Evolutionary conservation across 2,888 invertebrate genomes (phyloP).

Genomic region (Stomorhina lunata): DNA sequence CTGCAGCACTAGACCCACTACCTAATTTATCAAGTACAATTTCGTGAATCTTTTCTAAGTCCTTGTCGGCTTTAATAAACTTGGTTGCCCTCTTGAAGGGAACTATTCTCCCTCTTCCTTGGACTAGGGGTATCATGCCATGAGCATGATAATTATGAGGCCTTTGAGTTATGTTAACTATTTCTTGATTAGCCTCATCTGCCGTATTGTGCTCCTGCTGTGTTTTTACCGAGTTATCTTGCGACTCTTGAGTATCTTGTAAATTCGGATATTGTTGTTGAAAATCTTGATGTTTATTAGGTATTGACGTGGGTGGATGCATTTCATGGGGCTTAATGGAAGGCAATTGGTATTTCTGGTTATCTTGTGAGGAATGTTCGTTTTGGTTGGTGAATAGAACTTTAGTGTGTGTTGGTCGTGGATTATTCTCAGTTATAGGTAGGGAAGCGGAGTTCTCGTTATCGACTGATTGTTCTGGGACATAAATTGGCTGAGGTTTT

Average conservation of each 20-base stretch:
- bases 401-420: conserved; percentile 77
- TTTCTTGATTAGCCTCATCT: conserved; percentile 26
- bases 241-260: conserved; percentile 34
- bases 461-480: conserved; percentile 61
- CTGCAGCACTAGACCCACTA: conserved; percentile 73
- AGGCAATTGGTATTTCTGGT: conserved; percentile 72
- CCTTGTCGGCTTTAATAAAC: conserved; percentile 65
- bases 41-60: conserved; percentile 70
- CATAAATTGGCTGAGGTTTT: conserved; percentile 70
- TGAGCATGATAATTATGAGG: conserved; percentile 79
- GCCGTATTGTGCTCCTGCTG: conserved; percentile 29
- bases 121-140: conserved; percentile 65
- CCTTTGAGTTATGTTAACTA: conserved; percentile 72
- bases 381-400: conserved; percentile 74
- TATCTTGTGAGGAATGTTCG: conserved; percentile 68
- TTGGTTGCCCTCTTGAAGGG: conserved; percentile 59
- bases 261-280: conserved; percentile 52
- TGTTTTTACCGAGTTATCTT: conserved; percentile 22
- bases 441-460: conserved; percentile 42
- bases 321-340: conserved; percentile 72
- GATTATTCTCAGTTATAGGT: conserved; percentile 77
- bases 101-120: conserved; percentile 57
- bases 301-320: conserved; percentile 67
- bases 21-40: conserved; percentile 75
- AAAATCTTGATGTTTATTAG: conserved; percentile 68